Conservation (phyloP, 2,113 vertebrate genomes). For the Gadus macrocephalus region DNA sequence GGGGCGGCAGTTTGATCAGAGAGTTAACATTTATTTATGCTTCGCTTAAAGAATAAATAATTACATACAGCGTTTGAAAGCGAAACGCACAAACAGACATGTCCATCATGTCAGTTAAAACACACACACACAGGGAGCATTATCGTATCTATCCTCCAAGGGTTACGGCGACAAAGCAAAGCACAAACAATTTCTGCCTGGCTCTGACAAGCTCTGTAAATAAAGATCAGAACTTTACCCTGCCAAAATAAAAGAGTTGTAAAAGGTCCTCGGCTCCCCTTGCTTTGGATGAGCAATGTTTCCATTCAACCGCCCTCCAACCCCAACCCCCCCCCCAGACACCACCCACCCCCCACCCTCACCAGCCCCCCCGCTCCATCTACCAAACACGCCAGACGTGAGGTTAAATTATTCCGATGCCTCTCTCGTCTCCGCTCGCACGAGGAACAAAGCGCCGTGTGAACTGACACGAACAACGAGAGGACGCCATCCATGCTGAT, state of each 20-base stretch:
- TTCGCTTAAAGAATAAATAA: slow-evolving; percentile 63
- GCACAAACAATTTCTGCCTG: slow-evolving; percentile 47
- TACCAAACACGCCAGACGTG: slow-evolving; percentile 57
- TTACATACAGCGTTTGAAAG: slow-evolving; percentile 50
- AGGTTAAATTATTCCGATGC: slow-evolving; percentile 68
- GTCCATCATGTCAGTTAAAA: slow-evolving; percentile 52
- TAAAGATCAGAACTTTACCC: slow-evolving; percentile 62
- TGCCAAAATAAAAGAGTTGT: slow-evolving; percentile 58
- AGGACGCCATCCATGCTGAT: slow-evolving; percentile 47
- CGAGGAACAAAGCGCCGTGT: slow-evolving; percentile 56
- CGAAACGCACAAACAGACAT: slow-evolving; percentile 56
- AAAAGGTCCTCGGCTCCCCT: slow-evolving; percentile 54
- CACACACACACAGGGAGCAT: slow-evolving; percentile 48
- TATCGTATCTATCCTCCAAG: slow-evolving; percentile 61
- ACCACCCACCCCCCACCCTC: too few species aligned
- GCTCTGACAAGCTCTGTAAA: slow-evolving; percentile 68
- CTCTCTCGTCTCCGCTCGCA: slow-evolving; percentile 43
- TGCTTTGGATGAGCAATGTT: slow-evolving; percentile 61
- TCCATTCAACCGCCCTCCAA: slow-evolving; percentile 38
- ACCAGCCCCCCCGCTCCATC: slow-evolving; percentile 34
- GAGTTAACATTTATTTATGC: too few species aligned
- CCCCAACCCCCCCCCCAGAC: too few species aligned
- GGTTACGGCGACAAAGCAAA: slow-evolving; percentile 59
- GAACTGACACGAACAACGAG: slow-evolving; percentile 47
- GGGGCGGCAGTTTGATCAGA: not conserved